Base-by-base conservation (phyloP, 2,797 vertebrate genomes). In the Cyprinella venusta region DNA sequence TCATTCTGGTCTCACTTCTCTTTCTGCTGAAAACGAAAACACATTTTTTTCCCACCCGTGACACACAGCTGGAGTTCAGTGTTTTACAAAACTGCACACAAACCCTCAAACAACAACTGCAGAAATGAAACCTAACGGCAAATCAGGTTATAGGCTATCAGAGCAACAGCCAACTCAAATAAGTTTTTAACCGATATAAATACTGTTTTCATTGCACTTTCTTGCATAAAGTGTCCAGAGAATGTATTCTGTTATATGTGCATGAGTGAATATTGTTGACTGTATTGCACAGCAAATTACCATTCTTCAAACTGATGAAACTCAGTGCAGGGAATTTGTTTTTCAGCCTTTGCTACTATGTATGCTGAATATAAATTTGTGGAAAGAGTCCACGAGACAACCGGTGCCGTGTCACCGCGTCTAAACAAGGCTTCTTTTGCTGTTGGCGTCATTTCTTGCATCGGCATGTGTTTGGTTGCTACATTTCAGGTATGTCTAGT, bases 391-490 rank as follows among this genome's bases (percentile, higher is more conserved):
- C 94, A 89, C 13, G 92, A 94, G 56, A 89, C 89, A 1, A 89
- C 81, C 0, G 40, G 65, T 1, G 87, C 88, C 2, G 61, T 94
- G 87, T 81, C 21, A 0, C 71, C 93, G 3, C 0, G 42, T 0
- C 92, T 95, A 67, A 99, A 99, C 87, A 16, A 84, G 71, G 12
- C 84, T 71, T 92, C 95, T 0, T 88, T 98, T 2, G 82, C 77
- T 19, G 0, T 95, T 0, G 98, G 97, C 79, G 1, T 94, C 65
- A 1, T 94, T 42, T 95, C 97, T 84, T 98, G 96, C 89, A 70
- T 95, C 52, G 96, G 97, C 86, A 97, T 99, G 97, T 95, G 94
- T 61, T 83, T 98, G 30, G 97, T 99, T 72, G 97, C 96, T 78
- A 97, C 95, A 76, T 99, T 99, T 91, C 97, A 98, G 97, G 98